Evolutionary conservation across 2,797 vertebrate species (phyloP), one percentile per base, ranked within the genome.

Genomic region (Enteromius argenteus): DNA sequence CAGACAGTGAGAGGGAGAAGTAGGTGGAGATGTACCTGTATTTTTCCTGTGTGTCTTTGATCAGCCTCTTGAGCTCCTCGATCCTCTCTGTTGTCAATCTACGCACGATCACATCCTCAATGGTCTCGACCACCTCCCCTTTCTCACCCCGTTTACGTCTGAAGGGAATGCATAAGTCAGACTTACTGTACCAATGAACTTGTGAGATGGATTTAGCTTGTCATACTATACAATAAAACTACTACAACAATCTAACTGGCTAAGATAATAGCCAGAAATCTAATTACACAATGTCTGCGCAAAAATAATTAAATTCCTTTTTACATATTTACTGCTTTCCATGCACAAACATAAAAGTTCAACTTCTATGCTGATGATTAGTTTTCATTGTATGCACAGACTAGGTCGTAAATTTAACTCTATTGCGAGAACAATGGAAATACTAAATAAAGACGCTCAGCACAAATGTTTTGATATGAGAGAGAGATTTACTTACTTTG

Each of bases 131-230:
- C 89, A 99, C 98, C 90, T 99, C 98, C 3, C 98, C 98, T 85
- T 98, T 98, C 93, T 99, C 98, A 13, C 98, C 98, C 11, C 98
- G 96, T 90, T 99, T 99, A 89, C 98, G 97, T 84, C 98, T 99
- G 85, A 74, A 35, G 1, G 35, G 19, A 69, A 1, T n/a, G 49
- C 15, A 64, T 15, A 39, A 5, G 5, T 32, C 27, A 85, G 10
- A 67, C 10, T 74, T 53, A 49, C 39, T 42, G 39, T 42, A 42
- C 71, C 71, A 74, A n/a, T 53, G 17, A 74, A 74, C 30, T 35
- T 74, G 4, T 73, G 30, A 42, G 39, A 42, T 42, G 39, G 39
- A 42, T 21, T 51, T 73, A 19, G 44, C 4, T 35, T 51, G 9
- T 27, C 9, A 7, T 42, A 39, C 19, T 9, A n/a, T 11, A n/a